A percentile compares a stretch with the other conserved stretches of the same genome.
These are phyloP conservation scores for Chloropsis hardwickii DNA, from an alignment of 2,113 vertebrate genomes.

Conservation along the genomic window DNA sequence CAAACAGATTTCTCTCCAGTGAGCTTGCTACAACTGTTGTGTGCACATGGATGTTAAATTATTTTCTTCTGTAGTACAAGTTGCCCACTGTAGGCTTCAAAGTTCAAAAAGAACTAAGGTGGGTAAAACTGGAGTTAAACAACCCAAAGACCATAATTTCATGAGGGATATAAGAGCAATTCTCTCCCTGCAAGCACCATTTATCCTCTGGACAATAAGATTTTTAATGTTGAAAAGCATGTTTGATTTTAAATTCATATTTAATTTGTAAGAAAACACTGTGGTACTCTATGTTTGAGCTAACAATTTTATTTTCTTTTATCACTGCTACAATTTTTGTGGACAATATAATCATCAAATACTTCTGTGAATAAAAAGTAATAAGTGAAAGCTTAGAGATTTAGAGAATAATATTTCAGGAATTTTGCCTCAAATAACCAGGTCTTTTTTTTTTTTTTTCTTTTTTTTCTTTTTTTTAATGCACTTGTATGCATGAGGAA, in stretches of 20 bases:
- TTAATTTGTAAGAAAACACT: not conserved
- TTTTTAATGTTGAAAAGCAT: not conserved
- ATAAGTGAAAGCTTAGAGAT: slow-evolving; percentile 24
- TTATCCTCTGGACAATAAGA: not conserved
- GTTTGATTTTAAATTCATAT: not conserved
- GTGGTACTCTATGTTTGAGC: not conserved
- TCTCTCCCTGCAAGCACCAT: not conserved
- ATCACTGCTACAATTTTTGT: not conserved
- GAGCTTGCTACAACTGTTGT: not conserved
- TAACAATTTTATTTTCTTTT: not conserved
- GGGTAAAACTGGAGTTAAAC: not conserved
- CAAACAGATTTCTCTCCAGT: not conserved
- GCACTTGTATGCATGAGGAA: not conserved
- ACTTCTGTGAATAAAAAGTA: not conserved
- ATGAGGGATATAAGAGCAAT: not conserved
- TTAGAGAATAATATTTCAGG: slow-evolving; percentile 15
- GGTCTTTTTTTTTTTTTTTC: slow-evolving; percentile 6
- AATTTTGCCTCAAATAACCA: slow-evolving; percentile 45
- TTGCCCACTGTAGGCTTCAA: not conserved
- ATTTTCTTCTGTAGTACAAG: not conserved
- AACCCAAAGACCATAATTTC: not conserved
- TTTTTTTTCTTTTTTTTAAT: slow-evolving; percentile 16
- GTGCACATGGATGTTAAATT: not conserved
- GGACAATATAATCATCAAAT: not conserved
- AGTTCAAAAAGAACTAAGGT: not conserved